Conservation (phyloP, 1,140 invertebrate species). For the Steinernema feltiae region DNA sequence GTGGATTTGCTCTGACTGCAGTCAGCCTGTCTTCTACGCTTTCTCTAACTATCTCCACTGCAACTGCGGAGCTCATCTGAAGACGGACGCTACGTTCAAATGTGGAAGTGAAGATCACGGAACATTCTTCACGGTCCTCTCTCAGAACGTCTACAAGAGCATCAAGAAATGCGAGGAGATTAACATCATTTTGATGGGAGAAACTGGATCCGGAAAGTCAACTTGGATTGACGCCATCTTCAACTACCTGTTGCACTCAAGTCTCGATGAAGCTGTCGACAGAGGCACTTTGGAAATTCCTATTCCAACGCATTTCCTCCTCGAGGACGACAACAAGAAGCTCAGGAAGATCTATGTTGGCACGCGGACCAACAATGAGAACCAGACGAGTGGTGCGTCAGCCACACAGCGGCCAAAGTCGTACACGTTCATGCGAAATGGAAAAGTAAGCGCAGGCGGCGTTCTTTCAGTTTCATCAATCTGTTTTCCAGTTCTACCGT, state of each 20-base stretch:
- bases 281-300: background rate
- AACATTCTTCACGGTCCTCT: background rate
- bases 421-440: constrained; percentile 15
- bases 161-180: background rate
- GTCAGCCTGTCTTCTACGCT: background rate
- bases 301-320: background rate
- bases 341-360: too few species aligned
- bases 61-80: background rate
- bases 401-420: constrained; percentile 26
- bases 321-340: background rate
- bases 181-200: background rate
- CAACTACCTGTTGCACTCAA: background rate
- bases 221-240: constrained; percentile 4
- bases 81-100: background rate
- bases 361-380: background rate
- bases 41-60: background rate
- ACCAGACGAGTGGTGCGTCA: background rate
- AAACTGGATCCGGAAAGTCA: background rate
- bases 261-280: background rate
- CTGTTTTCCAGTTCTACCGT: constrained; percentile 15
- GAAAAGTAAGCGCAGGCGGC: too few species aligned
- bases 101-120: background rate
- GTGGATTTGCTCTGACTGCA: background rate
- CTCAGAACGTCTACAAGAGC: background rate
- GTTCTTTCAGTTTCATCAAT: too few species aligned